phyloP scores from a whole-genome alignment of 2,888 invertebrate genomes.

The Phengaris arion region DNA sequence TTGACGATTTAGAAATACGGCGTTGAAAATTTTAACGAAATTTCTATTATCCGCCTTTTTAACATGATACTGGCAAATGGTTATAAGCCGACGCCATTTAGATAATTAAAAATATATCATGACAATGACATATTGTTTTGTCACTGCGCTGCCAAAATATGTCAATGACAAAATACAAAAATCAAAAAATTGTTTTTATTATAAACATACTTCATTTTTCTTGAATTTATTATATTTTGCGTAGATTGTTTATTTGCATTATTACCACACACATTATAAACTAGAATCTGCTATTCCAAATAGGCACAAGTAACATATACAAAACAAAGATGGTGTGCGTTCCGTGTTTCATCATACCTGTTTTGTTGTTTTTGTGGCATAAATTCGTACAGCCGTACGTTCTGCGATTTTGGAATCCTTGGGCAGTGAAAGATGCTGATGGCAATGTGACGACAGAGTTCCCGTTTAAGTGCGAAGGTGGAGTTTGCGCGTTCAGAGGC shows the following conservation, averaged over 20 bases:
- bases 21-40: too few species aligned
- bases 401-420: slow-evolving; percentile 90
- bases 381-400: slow-evolving; percentile 90
- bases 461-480: slow-evolving; percentile 81
- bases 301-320: neutral
- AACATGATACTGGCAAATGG: too few species aligned
- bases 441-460: slow-evolving; percentile 79
- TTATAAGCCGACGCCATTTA: too few species aligned
- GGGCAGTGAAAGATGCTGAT: slow-evolving; percentile 82
- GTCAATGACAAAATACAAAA: neutral
- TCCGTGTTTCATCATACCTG: slow-evolving; percentile 91
- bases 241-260: neutral
- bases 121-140: too few species aligned
- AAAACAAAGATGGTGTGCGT: slow-evolving; percentile 85
- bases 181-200: neutral
- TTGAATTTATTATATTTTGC: neutral
- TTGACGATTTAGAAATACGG: too few species aligned
- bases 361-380: slow-evolving; percentile 90
- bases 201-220: neutral
- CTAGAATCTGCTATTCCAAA: neutral
- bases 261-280: neutral
- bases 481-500: slow-evolving; percentile 67
- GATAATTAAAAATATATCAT: too few species aligned
- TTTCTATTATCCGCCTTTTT: too few species aligned
- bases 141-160: neutral